Evolutionary conservation across 2,888 invertebrate genomes (phyloP).

Genomic region (Polyommatus icarus): DNA sequence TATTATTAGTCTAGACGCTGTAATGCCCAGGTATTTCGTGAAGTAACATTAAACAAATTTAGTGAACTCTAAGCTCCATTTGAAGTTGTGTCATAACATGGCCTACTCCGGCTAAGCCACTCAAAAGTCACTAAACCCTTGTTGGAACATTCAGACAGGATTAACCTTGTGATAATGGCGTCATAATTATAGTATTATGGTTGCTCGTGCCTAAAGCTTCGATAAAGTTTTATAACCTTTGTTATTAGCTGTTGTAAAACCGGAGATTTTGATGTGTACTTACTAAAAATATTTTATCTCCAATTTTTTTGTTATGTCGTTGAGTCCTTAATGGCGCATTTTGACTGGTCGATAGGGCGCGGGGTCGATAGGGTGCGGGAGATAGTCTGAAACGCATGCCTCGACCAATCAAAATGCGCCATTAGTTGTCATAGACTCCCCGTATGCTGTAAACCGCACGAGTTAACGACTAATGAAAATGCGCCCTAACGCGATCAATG

Average conservation of each 20-base stretch:
- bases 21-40: constrained; percentile 3
- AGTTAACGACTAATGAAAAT: too few species aligned
- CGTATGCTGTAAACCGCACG: too few species aligned
- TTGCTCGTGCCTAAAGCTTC: background rate
- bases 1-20: background rate
- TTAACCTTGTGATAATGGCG: constrained; percentile 15
- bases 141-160: constrained; percentile 11
- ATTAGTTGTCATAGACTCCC: too few species aligned
- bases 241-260: background rate
- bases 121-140: background rate
- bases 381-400: too few species aligned
- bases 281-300: background rate
- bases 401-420: too few species aligned
- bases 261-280: background rate
- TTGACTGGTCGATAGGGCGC: too few species aligned
- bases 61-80: background rate
- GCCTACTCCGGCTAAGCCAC: constrained; percentile 22
- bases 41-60: constrained; percentile 24
- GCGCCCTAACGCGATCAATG: too few species aligned
- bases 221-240: constrained; percentile 8
- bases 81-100: constrained; percentile 16
- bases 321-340: too few species aligned
- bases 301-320: background rate
- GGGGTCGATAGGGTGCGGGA: too few species aligned
- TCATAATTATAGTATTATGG: constrained; percentile 5